Evolutionary conservation across 1,140 invertebrate genomes (phyloP).

Genomic region (Pygmarrhopalites habei): DNA sequence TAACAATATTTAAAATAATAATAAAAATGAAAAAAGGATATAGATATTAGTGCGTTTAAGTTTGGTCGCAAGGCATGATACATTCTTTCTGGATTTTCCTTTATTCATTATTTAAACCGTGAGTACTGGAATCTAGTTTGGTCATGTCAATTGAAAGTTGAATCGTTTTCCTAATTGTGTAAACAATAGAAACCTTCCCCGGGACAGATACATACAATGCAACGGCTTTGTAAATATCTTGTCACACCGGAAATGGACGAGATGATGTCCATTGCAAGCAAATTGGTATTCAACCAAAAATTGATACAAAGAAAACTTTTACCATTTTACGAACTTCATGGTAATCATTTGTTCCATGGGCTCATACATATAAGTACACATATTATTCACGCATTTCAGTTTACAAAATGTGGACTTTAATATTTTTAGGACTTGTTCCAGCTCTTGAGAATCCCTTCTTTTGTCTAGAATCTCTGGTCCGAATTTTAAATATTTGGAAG

Average conservation of each 20-base stretch:
- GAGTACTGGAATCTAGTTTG: not conserved
- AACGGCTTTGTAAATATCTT: not conserved
- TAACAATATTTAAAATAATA: too few relatives aligned
- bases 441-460: not conserved
- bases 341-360: too few relatives aligned
- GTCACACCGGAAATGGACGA: too few relatives aligned
- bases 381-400: not conserved
- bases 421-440: not conserved
- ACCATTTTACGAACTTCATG: too few relatives aligned
- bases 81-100: not conserved
- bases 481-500: not conserved
- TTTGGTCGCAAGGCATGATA: not conserved
- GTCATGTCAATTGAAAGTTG: too few relatives aligned
- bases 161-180: too few relatives aligned
- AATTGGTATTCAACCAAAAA: too few relatives aligned
- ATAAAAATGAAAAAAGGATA: not conserved
- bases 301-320: too few relatives aligned
- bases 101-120: not conserved
- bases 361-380: not conserved
- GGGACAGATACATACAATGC: not conserved
- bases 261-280: too few relatives aligned
- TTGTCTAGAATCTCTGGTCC: not conserved
- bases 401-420: not conserved
- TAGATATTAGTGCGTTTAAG: not conserved
- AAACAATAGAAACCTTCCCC: too few relatives aligned